Conservation (phyloP, 2,113 vertebrate genomes). For the Pseudopipra pipra region DNA sequence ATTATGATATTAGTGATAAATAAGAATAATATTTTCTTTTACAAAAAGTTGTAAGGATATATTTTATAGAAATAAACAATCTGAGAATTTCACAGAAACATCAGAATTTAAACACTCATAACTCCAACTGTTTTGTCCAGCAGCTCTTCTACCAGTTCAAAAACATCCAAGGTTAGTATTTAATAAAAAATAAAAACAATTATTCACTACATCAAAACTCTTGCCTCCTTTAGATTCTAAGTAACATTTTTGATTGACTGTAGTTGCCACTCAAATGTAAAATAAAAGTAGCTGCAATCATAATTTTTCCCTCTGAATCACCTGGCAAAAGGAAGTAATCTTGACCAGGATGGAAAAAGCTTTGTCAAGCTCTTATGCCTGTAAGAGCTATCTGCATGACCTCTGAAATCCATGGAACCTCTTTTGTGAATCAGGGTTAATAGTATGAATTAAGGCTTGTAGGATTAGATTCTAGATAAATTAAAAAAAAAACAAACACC, state of each 20-base stretch:
- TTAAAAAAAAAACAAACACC: not conserved
- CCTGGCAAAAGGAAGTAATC: not conserved
- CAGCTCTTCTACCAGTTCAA: slow-evolving; percentile 36
- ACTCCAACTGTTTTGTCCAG: slow-evolving; percentile 54
- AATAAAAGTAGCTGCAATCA: slow-evolving; percentile 30
- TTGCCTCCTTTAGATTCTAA: not conserved
- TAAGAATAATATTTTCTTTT: slow-evolving; percentile 66
- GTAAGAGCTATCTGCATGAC: not conserved
- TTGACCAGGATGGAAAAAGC: not conserved
- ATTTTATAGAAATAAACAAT: slow-evolving; percentile 62
- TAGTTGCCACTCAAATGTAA: not conserved
- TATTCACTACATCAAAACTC: slow-evolving; percentile 6
- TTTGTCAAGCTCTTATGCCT: not conserved
- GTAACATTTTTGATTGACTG: not conserved
- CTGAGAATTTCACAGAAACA: slow-evolving; percentile 77
- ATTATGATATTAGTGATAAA: slow-evolving; percentile 68
- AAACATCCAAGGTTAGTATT: slow-evolving; percentile 47
- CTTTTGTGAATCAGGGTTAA: not conserved
- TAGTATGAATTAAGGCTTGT: not conserved
- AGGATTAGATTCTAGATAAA: not conserved
- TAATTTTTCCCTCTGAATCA: slow-evolving; percentile 1
- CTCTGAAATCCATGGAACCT: not conserved
- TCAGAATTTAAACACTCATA: slow-evolving; percentile 70
- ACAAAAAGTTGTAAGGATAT: slow-evolving; percentile 72
- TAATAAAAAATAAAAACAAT: slow-evolving; percentile 30